Evolutionary conservation across 2,888 invertebrate species (phyloP), one percentile per base, ranked within the genome.

Genomic region (Axea sp.): DNA sequence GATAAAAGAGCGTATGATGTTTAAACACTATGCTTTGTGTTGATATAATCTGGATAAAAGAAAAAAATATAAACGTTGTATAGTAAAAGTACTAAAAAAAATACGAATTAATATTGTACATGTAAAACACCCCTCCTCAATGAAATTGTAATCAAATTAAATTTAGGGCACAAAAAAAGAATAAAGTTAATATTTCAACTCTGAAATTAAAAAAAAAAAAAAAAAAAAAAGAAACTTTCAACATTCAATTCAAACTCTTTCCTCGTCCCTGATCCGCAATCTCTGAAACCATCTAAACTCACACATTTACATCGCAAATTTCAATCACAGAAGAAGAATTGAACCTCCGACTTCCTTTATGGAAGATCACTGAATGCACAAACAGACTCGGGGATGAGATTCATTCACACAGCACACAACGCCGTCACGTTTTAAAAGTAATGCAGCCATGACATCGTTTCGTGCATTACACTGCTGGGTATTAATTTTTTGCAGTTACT

Each of bases 341-440:
- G 35, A 51, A 35, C 33, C n/a, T 24, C 17, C 14, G 33, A 51
- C 12, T 24, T 33, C 31, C 12, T 24, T 35, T 24, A 35, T 24
- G 9, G 24, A 51, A 35, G 24, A 53, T 37, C 28, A 37, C 26
- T 53, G 37, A 26, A 35, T 53, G 37, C 51, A 53, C 37, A 53
- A 53, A 37, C 37, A 53, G 51, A 53, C 26, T 53, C 24, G n/a
- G 8, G 26, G 17, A 37, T 53, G 51, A 53, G 37, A 6, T 37
- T 37, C 51, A 14, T 49, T 33, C 31, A 31, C 31, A 47, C 17
- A 31, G 12, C 17, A 51, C 51, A 26, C 35, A 51, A 51, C 19
- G 26, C 15, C 26, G 2, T 9, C 26, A 8, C 33, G 11, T 26
- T 51, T 51, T 24, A 37, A 33, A 49, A 33, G 12, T 49, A 49